Evolutionary conservation across 1,140 invertebrate species (phyloP), one percentile per base, ranked within the genome.

Genomic region (Drosophila baimaii): DNA sequence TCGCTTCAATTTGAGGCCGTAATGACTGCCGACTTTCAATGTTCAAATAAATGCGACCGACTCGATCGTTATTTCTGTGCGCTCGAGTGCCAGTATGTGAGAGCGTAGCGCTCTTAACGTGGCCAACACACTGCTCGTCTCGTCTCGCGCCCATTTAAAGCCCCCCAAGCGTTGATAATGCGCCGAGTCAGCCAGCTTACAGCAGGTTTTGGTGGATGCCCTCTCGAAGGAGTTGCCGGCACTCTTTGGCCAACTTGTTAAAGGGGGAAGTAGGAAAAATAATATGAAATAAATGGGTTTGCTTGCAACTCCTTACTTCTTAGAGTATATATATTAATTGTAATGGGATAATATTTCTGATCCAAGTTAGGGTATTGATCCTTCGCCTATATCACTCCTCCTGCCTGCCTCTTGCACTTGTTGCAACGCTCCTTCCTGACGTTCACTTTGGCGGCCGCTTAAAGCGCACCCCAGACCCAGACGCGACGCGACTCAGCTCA

Each of bases 21-120:
- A 86, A 86, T 86, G 83, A 86, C 84, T 79, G 83, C 84, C 76
- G 80, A 86, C 83, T 86, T 86, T 86, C 83, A 86, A 80, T 86
- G 83, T 83, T 88, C 83, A 86, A 86, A 86, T 86, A 86, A 86
- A 86, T 88, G 83, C 79, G 82, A 77, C 76, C 83, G 83, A 79
- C 79, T 37, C 62, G 52, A 59, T 59, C 44, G 23, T 21, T 51
- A 39, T 49, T 49, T 49, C 25, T 49, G 47, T 57, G 33, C 47
- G 41, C 61, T 29, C 65, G 39, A 59, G 46, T 46, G 9, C 51
- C 19, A 54, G 23, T 56, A 31, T 57, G 64, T 70, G 49, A 70
- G 77, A 77, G 79, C 71, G 43, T 63, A 66, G 70, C 70, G 69
- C 75, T 86, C 75, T 85, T 76, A 81, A 79, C 66, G 68, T 88